Evolutionary conservation across 2,888 invertebrate species (phyloP).

Genomic region (Sipunculus nudus): DNA sequence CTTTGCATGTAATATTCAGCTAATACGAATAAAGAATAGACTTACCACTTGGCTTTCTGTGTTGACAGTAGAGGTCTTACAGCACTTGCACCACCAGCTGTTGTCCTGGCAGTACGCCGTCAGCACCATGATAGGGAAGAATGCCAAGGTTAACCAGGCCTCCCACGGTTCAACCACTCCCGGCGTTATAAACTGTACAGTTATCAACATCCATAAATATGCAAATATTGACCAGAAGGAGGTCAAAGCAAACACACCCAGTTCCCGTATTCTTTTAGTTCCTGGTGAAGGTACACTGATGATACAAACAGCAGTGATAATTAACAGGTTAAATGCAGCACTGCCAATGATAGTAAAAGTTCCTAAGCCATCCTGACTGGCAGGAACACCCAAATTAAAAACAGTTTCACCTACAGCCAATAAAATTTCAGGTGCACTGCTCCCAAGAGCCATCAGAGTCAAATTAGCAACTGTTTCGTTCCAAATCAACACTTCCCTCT

Average conservation of each 20-base stretch:
- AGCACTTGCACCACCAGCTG: constrained; percentile 53
- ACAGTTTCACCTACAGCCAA: constrained; percentile 53
- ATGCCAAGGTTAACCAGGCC: constrained; percentile 58
- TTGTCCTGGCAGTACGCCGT: constrained; percentile 58
- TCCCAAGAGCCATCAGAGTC: constrained; percentile 62
- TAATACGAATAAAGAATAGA: not conserved
- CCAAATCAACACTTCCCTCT: constrained; percentile 59
- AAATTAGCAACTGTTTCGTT: constrained; percentile 64
- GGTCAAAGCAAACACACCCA: constrained; percentile 60
- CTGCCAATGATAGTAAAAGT: constrained; percentile 63
- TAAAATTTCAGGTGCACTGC: constrained; percentile 62
- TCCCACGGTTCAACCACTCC: constrained; percentile 57
- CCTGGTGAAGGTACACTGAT: constrained; percentile 48
- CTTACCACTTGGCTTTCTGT: constrained; percentile 9
- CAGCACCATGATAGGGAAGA: constrained; percentile 59
- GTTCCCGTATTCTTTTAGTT: constrained; percentile 52
- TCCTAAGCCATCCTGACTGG: constrained; percentile 49
- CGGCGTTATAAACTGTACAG: constrained; percentile 51
- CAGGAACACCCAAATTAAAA: constrained; percentile 37
- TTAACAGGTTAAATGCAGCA: constrained; percentile 62
- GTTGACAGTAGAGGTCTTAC: constrained; percentile 27
- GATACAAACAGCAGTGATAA: constrained; percentile 62
- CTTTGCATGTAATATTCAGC: not conserved
- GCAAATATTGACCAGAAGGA: constrained; percentile 61
- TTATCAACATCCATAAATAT: constrained; percentile 63